phyloP scores from a whole-genome alignment of 2,113 vertebrate genomes.

The Coracopsis vasa region DNA sequence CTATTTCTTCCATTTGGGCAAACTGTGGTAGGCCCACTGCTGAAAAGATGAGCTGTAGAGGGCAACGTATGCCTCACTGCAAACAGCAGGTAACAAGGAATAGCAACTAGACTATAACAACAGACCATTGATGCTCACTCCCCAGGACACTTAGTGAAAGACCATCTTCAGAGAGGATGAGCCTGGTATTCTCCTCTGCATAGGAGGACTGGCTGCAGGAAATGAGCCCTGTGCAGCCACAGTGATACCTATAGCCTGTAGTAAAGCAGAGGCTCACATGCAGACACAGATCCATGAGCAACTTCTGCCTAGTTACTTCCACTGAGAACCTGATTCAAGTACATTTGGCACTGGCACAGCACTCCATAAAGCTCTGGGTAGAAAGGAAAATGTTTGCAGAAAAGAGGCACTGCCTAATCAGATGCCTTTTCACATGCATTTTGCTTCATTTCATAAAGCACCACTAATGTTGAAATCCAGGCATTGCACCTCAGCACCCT shows the following conservation, averaged over 20 bases:
- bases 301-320: neutral
- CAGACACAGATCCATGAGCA: rapidly evolving
- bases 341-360: neutral
- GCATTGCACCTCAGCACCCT: neutral
- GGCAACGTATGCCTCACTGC: neutral
- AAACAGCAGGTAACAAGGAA: neutral
- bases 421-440: neutral
- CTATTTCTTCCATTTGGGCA: neutral
- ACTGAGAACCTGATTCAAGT: neutral
- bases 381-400: neutral
- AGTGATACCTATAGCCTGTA: neutral
- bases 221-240: neutral
- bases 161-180: neutral
- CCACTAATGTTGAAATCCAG: neutral
- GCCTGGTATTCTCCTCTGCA: neutral
- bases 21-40: neutral
- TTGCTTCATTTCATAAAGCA: neutral
- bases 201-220: neutral
- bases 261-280: neutral
- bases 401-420: neutral
- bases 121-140: neutral
- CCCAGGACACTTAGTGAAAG: neutral
- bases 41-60: neutral
- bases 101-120: neutral
- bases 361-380: neutral